Conservation (phyloP, 2,797 vertebrate species). For the Percopsis omiscomaycus region DNA sequence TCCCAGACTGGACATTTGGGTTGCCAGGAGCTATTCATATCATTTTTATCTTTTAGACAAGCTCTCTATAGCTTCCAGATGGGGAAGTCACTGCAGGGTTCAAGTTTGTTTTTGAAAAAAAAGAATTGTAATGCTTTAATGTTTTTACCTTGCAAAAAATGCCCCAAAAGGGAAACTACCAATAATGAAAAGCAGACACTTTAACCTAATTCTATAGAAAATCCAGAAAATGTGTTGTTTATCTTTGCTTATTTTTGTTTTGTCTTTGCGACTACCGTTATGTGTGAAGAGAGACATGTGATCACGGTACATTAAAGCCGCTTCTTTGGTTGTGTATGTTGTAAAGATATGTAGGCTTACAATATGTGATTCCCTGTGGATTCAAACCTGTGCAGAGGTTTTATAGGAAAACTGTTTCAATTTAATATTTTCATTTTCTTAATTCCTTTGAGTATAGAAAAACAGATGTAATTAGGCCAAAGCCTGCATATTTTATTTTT, state of each 20-base stretch:
- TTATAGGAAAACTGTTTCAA: too few species aligned
- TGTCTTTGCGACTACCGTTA: conserved; percentile 48
- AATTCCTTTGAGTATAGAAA: too few species aligned
- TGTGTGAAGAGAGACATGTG: conserved; percentile 46
- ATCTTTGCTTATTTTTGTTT: conserved; percentile 43
- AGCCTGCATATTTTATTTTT: too few species aligned
- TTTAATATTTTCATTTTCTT: too few species aligned
- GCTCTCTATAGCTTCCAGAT: conserved; percentile 81
- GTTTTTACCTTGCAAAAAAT: conserved; percentile 67
- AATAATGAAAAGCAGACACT: conserved; percentile 22
- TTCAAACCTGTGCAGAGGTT: too few species aligned
- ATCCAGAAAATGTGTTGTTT: conserved; percentile 46
- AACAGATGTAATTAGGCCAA: too few species aligned
- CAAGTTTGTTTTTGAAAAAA: conserved; percentile 70
- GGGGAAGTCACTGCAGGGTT: conserved; percentile 70
- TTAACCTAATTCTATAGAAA: conserved; percentile 24
- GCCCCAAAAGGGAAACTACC: conserved; percentile 3
- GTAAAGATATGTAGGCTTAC: conserved; percentile 4
- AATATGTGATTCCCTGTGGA: neutral
- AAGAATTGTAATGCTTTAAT: conserved; percentile 74
- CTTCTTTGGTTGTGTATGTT: conserved; percentile 33
- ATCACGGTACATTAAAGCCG: conserved; percentile 30
- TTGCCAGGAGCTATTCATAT: conserved; percentile 82
- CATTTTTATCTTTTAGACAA: conserved; percentile 82
- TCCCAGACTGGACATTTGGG: conserved; percentile 80